Conservation (phyloP, 1,140 invertebrate species). For the Medauroidea extradentata region DNA sequence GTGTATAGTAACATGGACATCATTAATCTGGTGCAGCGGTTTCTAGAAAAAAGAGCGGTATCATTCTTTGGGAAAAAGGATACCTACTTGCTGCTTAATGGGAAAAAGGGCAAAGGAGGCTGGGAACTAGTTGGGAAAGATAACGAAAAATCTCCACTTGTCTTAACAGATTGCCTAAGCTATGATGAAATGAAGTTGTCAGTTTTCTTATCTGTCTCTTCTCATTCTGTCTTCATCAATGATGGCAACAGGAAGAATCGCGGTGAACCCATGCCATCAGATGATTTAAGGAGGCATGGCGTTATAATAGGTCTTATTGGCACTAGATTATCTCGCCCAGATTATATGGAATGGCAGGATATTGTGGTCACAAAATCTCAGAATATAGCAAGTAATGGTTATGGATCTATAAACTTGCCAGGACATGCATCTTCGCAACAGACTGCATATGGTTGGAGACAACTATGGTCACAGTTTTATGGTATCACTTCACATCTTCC, state of each 20-base stretch:
- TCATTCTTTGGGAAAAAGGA: conserved; percentile 48
- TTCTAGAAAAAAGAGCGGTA: conserved; percentile 52
- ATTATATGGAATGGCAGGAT: conserved; percentile 55
- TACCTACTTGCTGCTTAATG: conserved; percentile 47
- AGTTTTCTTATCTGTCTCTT: conserved; percentile 54
- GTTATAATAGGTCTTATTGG: conserved; percentile 42
- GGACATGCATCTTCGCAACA: too few species aligned
- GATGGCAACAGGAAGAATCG: conserved; percentile 56
- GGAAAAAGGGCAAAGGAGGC: conserved; percentile 44
- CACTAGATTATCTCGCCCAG: conserved; percentile 44
- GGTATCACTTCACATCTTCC: conserved; percentile 35
- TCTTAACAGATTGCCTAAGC: conserved; percentile 37
- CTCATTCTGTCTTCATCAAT: conserved; percentile 58
- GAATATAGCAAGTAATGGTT: conserved; percentile 49
- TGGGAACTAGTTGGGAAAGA: conserved; percentile 50
- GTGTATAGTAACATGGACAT: conserved; percentile 53
- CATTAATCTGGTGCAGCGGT: conserved; percentile 50
- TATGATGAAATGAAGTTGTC: conserved; percentile 59
- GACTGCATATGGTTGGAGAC: conserved; percentile 29
- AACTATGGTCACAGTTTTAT: conserved; percentile 41
- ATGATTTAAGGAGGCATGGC: background rate
- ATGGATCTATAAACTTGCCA: too few species aligned
- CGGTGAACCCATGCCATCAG: conserved; percentile 32
- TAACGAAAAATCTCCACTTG: conserved; percentile 42
- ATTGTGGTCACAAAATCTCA: conserved; percentile 47